Evolutionary conservation across 2,888 invertebrate genomes (phyloP).

Genomic region (Crocallis elinguaria): DNA sequence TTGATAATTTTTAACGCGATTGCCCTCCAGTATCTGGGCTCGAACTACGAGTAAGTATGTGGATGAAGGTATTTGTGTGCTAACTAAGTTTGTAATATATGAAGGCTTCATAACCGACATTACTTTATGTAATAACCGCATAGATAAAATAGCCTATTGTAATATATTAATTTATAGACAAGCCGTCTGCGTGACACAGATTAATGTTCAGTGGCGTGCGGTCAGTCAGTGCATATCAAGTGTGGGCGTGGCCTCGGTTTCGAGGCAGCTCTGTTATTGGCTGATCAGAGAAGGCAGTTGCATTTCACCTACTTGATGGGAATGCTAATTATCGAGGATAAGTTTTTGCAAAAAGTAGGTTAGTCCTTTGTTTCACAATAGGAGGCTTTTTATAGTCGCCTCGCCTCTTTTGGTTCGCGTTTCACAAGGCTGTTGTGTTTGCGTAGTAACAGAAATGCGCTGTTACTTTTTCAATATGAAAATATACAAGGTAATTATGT

Average conservation of each 20-base stretch:
- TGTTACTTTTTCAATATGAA: background rate
- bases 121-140: background rate
- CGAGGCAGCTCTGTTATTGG: constrained; percentile 64
- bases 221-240: constrained; percentile 52
- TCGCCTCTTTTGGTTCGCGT: background rate
- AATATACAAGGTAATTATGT: too few species aligned
- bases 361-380: constrained; percentile 14
- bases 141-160: constrained; percentile 2
- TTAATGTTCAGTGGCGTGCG: constrained; percentile 12
- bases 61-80: too few species aligned
- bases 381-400: background rate
- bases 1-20: too few species aligned
- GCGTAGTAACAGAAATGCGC: background rate
- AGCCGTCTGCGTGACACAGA: constrained; percentile 9
- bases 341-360: constrained; percentile 42
- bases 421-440: background rate
- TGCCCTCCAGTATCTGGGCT: too few species aligned
- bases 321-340: constrained; percentile 61
- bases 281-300: constrained; percentile 63
- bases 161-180: constrained; percentile 16
- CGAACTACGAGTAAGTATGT: too few species aligned
- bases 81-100: too few species aligned
- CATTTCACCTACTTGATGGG: constrained; percentile 73
- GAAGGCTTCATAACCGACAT: background rate
- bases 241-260: constrained; percentile 72